Evolutionary conservation across 2,888 invertebrate species (phyloP), one percentile per base, ranked within the genome.

Genomic region (Mechanitis messenoides): DNA sequence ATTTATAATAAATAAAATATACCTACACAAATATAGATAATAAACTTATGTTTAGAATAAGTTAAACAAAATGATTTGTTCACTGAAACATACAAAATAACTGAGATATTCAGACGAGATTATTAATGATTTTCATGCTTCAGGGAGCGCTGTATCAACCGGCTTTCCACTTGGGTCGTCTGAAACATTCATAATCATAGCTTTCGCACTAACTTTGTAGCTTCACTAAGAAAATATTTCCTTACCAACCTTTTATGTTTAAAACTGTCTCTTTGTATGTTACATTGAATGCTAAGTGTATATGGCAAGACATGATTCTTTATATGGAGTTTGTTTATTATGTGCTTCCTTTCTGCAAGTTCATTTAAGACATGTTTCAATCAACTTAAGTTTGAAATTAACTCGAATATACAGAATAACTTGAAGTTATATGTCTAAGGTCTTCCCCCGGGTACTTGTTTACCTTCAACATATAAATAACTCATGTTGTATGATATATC

Each of bases 141-240:
- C 31, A 11, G 50, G 50, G 50, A 50, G 50, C 31, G 6, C 31
- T 50, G 31, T 31, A 50, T 50, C 31, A 31, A 31, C 7, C 7
- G 50, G 31, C 31, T 50, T 31, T 50, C 28, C 28, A 77, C 68
- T 73, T 74, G 71, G 72, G 50, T 74, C 76, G 75, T 75, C 74
- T 83, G 81, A 79, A 81, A 82, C 79, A 81, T 85, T 84, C 82
- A 84, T 83, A 80, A 83, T 82, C 80, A 81, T 80, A 83, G 82
- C 80, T 80, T 72, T 74, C 73, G 73, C 72, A 76, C 69, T 58
- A 78, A 75, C 76, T 79, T 83, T 75, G 74, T 80, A 83, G 80
- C 79, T 70, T 76, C 76, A 74, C 71, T 71, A 74, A 75, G 70
- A 71, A 71, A 75, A 77, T 72, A 75, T 78, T 80, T 80, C 74